Conservation (phyloP, 2,888 invertebrate species). For the Seira ritae region DNA sequence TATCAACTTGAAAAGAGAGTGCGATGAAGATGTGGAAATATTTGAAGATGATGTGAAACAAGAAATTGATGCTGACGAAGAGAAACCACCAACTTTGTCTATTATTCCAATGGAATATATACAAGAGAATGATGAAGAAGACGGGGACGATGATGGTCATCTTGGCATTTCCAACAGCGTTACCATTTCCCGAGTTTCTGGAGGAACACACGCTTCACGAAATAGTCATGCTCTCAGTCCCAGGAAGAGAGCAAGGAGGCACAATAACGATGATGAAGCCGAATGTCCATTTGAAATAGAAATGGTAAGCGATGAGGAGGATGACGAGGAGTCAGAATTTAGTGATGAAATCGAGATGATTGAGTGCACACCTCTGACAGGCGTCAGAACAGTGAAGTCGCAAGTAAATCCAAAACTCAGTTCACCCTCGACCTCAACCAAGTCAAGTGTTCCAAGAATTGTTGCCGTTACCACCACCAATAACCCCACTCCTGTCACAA, state of each 20-base stretch:
- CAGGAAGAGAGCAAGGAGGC: neutral
- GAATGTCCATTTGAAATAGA: slow-evolving; percentile 28
- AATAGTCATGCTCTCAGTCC: too few species aligned
- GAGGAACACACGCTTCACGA: too few species aligned
- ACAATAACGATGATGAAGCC: neutral
- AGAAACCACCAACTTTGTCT: slow-evolving; percentile 12
- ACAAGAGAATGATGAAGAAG: slow-evolving; percentile 19
- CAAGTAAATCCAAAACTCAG: neutral
- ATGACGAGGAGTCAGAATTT: too few species aligned
- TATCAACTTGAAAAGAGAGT: slow-evolving; percentile 36
- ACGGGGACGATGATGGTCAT: slow-evolving; percentile 13
- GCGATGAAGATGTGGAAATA: neutral
- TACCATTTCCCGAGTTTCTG: slow-evolving; percentile 43
- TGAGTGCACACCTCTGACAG: neutral
- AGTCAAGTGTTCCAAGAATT: too few species aligned
- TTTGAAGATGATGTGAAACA: slow-evolving; percentile 10
- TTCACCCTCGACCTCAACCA: too few species aligned
- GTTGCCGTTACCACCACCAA: too few species aligned
- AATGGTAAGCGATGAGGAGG: slow-evolving; percentile 24
- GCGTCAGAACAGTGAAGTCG: neutral
- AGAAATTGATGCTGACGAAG: slow-evolving; percentile 24
- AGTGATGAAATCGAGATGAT: too few species aligned
- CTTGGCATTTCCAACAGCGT: too few species aligned
- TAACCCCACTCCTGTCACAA: too few species aligned
- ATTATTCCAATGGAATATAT: slow-evolving; percentile 38